These are phyloP conservation scores for Drosophila hydei DNA, from an alignment of 1,140 invertebrate genomes.

Conservation along the genomic window DNA sequence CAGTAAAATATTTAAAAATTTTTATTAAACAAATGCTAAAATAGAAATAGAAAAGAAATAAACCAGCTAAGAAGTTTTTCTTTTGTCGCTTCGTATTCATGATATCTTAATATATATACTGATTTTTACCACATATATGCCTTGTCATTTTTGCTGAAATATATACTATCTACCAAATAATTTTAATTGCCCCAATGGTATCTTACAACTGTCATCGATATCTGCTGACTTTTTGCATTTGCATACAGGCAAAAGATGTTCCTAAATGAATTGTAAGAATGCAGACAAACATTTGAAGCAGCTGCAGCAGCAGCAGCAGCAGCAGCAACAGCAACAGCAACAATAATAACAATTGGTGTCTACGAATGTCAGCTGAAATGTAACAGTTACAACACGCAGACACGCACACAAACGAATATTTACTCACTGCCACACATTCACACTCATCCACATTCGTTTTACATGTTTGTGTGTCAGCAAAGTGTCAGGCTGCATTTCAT, in stretches of 20 bases:
- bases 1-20: too few species aligned
- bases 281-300: constrained; percentile 29
- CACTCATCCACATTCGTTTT: constrained; percentile 11
- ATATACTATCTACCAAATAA: too few species aligned
- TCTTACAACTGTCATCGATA: constrained; percentile 7
- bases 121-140: not conserved
- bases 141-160: not conserved
- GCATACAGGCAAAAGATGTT: constrained; percentile 1
- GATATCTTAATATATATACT: not conserved
- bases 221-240: constrained; percentile 2
- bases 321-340: constrained; percentile 23
- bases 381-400: constrained; percentile 17
- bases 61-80: too few species aligned
- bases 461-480: constrained; percentile 67
- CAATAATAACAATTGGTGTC: constrained; percentile 11
- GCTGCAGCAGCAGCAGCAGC: constrained; percentile 20
- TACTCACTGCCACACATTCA: not conserved
- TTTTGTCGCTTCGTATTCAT: not conserved
- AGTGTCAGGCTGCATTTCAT: constrained; percentile 79
- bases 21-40: too few species aligned
- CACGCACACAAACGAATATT: not conserved
- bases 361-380: constrained; percentile 27
- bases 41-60: too few species aligned
- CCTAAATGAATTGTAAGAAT: constrained; percentile 5
- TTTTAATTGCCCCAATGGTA: constrained; percentile 1